Conservation (phyloP, 2,888 invertebrate genomes). For the Limnephilus rhombicus region DNA sequence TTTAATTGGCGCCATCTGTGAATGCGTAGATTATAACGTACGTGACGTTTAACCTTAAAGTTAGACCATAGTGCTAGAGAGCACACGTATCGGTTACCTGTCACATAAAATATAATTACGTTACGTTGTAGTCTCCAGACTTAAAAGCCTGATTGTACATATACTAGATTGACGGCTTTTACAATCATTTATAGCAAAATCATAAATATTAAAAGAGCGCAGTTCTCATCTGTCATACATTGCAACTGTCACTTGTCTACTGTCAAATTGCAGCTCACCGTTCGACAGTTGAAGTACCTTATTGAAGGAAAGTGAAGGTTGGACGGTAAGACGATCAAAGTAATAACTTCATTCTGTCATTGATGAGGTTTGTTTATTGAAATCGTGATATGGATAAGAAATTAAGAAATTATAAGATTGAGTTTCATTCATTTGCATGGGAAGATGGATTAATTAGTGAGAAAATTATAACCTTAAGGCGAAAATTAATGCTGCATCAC, state of each 20-base stretch:
- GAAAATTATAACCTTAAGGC: no score
- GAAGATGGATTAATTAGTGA: background rate
- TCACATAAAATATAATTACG: no score
- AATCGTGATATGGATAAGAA: background rate
- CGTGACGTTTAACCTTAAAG: no score
- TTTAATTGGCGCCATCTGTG: no score
- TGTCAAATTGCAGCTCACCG: background rate
- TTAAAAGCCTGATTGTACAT: background rate
- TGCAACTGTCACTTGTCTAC: conserved; percentile 11
- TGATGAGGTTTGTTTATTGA: background rate
- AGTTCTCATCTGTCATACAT: background rate
- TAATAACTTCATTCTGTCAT: background rate
- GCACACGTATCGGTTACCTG: no score
- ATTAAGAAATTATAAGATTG: no score
- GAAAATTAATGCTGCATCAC: no score
- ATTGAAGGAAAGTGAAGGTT: background rate
- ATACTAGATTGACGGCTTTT: conserved; percentile 1
- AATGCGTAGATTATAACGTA: no score
- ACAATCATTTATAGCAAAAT: background rate
- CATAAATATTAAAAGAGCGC: background rate
- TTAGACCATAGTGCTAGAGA: no score
- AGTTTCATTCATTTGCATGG: background rate
- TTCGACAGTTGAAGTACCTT: background rate
- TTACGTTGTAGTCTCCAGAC: background rate
- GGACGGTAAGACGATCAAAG: background rate